phyloP scores from a whole-genome alignment of 2,113 vertebrate species.

The Epinephelus cyanopodus region DNA sequence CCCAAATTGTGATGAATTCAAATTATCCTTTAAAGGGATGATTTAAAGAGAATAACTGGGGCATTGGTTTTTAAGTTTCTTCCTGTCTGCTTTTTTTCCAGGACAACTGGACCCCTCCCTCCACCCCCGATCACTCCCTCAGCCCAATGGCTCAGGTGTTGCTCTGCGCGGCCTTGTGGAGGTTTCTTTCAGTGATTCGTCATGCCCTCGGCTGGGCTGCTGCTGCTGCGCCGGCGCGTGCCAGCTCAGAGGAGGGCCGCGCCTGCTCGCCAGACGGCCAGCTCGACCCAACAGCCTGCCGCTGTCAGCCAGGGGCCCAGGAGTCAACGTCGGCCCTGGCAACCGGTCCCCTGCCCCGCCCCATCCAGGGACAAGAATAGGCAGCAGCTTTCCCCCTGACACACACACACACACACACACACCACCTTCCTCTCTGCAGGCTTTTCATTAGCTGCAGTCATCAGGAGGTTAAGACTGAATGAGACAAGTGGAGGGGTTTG shows the following conservation, averaged over 20 bases:
- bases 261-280: constrained; percentile 89
- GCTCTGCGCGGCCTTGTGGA: constrained; percentile 81
- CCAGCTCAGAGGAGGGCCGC: constrained; percentile 86
- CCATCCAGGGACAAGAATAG: constrained; percentile 77
- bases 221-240: constrained; percentile 87
- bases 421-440: constrained; percentile 36
- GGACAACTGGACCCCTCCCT: constrained; percentile 2
- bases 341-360: constrained; percentile 80
- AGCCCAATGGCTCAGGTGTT: constrained; percentile 90
- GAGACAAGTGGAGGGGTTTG: constrained; percentile 19
- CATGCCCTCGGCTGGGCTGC: constrained; percentile 84
- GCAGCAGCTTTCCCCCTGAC: constrained; percentile 45
- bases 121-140: not conserved
- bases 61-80: not conserved
- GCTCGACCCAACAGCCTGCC: constrained; percentile 86
- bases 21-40: too few relatives aligned
- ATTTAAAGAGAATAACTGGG: not conserved
- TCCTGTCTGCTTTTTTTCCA: not conserved
- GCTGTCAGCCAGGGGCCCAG: constrained; percentile 76
- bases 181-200: constrained; percentile 92
- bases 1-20: too few relatives aligned
- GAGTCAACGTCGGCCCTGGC: constrained; percentile 76
- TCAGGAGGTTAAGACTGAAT: constrained; percentile 46
- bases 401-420: not conserved
- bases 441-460: constrained; percentile 54